These are phyloP conservation scores for Lasioglossum marginatum DNA, from an alignment of 2,888 invertebrate species.

Conservation along the genomic window DNA sequence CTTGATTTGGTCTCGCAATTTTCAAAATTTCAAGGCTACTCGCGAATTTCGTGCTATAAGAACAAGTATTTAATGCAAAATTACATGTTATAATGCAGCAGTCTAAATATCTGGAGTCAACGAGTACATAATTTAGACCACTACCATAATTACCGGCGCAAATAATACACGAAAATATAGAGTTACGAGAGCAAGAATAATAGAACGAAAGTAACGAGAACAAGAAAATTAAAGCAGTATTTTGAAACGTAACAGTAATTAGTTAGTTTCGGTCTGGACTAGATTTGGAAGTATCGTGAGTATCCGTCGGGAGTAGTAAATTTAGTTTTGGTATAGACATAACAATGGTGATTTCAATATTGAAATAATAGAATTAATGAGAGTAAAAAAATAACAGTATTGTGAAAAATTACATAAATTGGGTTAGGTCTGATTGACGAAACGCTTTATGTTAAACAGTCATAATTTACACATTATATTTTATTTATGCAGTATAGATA, in stretches of 20 bases:
- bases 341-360: neutral
- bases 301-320: neutral
- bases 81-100: neutral
- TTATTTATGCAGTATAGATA: neutral
- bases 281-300: neutral
- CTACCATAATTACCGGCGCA: neutral
- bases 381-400: neutral
- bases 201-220: neutral
- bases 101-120: neutral
- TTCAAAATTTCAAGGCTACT: neutral
- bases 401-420: neutral
- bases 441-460: neutral
- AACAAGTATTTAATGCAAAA: neutral
- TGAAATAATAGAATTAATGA: neutral
- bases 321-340: neutral
- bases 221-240: neutral
- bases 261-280: neutral
- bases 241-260: conserved; percentile 5
- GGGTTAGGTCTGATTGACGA: too few relatives aligned
- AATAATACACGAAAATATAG: neutral
- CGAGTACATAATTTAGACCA: neutral
- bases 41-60: neutral
- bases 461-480: neutral
- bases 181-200: neutral
- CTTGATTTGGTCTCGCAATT: too few relatives aligned